Evolutionary conservation across 2,113 vertebrate genomes (phyloP).

Genomic region (Egretta garzetta): DNA sequence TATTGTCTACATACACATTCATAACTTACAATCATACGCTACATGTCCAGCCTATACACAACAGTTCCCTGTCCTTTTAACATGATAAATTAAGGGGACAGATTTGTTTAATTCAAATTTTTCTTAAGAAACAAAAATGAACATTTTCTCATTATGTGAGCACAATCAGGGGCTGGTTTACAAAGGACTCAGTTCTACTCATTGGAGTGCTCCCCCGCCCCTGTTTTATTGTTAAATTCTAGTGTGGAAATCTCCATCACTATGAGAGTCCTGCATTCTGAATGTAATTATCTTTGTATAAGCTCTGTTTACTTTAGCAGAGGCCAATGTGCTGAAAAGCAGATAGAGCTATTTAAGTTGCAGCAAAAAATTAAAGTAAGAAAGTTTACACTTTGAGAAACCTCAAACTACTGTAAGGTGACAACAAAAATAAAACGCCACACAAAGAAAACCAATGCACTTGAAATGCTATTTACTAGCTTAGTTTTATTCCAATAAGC

Average conservation of each 20-base stretch:
- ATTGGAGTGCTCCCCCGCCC: accelerated
- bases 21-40: not conserved
- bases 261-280: not conserved
- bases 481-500: not conserved
- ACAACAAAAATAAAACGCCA: not conserved
- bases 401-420: not conserved
- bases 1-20: not conserved
- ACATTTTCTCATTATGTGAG: not conserved
- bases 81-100: not conserved
- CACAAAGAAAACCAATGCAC: not conserved
- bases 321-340: not conserved
- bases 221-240: not conserved
- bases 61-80: not conserved
- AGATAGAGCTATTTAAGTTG: not conserved
- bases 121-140: not conserved
- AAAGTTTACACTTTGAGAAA: not conserved
- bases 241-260: not conserved
- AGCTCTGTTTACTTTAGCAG: not conserved
- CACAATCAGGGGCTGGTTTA: not conserved
- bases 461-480: not conserved
- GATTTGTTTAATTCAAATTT: not conserved
- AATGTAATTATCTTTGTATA: not conserved
- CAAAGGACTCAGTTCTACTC: not conserved
- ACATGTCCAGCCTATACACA: not conserved
- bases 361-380: not conserved